Percentiles rank a stretch among this genome's conserved stretches.
Evolutionary conservation across 2,797 vertebrate species (phyloP).

Genomic region (Ptychadena robeensis): DNA sequence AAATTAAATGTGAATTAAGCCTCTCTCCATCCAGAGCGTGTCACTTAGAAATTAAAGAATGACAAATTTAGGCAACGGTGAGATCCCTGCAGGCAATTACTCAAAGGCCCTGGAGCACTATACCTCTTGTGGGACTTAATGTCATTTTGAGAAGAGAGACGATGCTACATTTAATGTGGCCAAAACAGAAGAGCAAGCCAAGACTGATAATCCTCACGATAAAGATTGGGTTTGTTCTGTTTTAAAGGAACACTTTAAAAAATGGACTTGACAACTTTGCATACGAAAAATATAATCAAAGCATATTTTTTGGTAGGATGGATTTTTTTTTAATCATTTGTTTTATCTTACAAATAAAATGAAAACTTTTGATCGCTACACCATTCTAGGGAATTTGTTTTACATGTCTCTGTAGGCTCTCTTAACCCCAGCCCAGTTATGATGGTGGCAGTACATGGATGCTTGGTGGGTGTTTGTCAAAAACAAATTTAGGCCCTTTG

Average conservation of each 20-base stretch:
- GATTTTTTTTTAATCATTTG: no score
- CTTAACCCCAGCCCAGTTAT: no score
- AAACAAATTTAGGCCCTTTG: no score
- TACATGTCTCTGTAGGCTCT: no score
- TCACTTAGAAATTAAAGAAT: neutral
- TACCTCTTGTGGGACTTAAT: slow-evolving; percentile 7
- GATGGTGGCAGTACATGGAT: neutral
- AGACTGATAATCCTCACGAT: neutral
- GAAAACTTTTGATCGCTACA: no score
- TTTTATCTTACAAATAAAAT: no score
- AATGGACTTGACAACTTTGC: neutral
- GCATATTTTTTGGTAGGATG: no score
- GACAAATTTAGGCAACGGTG: neutral
- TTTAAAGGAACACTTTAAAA: neutral
- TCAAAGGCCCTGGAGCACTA: neutral
- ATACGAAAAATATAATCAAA: no score
- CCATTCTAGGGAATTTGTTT: no score
- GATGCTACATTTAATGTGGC: neutral
- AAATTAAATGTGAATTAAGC: neutral
- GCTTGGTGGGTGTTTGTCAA: neutral
- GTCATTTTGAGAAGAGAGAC: slow-evolving; percentile 6
- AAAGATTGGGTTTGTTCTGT: neutral
- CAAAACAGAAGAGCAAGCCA: neutral
- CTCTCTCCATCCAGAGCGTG: neutral
- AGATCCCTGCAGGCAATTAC: neutral